Evolutionary conservation across 2,888 invertebrate genomes (phyloP), one percentile per base, ranked within the genome.

Genomic region (Tenthredo scrophulariae): DNA sequence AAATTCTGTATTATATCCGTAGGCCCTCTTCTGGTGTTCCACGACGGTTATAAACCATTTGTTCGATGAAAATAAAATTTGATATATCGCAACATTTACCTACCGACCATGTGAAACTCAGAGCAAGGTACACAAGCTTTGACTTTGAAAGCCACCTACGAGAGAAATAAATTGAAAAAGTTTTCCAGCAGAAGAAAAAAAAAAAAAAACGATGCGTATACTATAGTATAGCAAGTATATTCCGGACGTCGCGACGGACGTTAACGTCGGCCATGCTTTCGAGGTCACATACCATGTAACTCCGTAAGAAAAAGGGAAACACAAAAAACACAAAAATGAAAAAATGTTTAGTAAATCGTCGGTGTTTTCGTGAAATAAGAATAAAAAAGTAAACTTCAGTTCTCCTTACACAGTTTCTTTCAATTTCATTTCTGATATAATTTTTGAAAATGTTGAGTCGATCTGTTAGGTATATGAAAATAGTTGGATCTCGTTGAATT

Each of bases 111-210:
- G 37, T 58, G n/a, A 22, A 72, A 22, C 33, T 13, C 37, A 3
- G 43, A 26, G 79, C 15, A 62, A 62, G 22, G 79, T 58, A 50
- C 50, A 58, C 79, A 62, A 62, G 79, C 37, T 80, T 58, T 62
- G 79, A 80, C 62, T 58, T 62, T 80, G 62, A 80, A 80, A 62
- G 33, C 77, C 67, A 77, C 50, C 15, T 54, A 77, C 9, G 50
- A 77, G 77, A n/a, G 77, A 46, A 77, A 77, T 77, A 77, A 77
- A 77, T 77, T 77, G 77, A 54, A 77, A 77, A 77, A 77, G 29
- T 80, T 80, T 80, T 22, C 62, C 40, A 22, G 18, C 54, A 15
- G 37, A 50, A 43, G 22, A 74, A 22, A 26, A 43, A 33, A 0
- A 74, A 46, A 40, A 50, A 75, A 62, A 62, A 80, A 79, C 22